These are phyloP conservation scores for Drosophila sturtevanti DNA, from an alignment of 1,140 invertebrate species.

Conservation along the genomic window DNA sequence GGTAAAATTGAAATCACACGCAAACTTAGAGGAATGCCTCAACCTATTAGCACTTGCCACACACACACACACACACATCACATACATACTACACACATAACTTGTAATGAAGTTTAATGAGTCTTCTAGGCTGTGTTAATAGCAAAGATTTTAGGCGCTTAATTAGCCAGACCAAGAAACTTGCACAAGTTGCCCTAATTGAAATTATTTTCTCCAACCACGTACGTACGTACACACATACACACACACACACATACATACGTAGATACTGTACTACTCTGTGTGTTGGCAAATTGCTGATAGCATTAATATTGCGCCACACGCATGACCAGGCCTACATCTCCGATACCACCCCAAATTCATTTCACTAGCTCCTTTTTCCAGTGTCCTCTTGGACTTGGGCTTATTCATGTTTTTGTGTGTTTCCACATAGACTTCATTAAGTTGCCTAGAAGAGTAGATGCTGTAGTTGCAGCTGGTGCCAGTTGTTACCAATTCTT, in stretches of 20 bases:
- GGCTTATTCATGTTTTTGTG: conserved; percentile 1
- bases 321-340: not conserved
- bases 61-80: no score
- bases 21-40: not conserved
- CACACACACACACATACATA: not conserved
- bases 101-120: not conserved
- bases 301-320: conserved; percentile 2
- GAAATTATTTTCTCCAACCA: not conserved
- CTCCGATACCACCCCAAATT: not conserved
- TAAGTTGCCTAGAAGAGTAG: not conserved
- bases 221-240: not conserved
- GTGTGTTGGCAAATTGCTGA: not conserved
- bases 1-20: conserved; percentile 2
- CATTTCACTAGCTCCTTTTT: not conserved
- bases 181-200: conserved; percentile 4
- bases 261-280: not conserved
- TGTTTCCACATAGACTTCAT: not conserved
- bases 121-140: conserved; percentile 1
- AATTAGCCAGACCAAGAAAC: conserved; percentile 17
- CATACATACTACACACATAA: no score
- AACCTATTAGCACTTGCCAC: conserved; percentile 2
- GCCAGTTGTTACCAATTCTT: not conserved
- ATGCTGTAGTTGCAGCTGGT: not conserved
- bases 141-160: conserved; percentile 5
- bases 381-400: not conserved